These are phyloP conservation scores for Diplodus puntazzo DNA, from an alignment of 2,797 vertebrate species.

Conservation along the genomic window DNA sequence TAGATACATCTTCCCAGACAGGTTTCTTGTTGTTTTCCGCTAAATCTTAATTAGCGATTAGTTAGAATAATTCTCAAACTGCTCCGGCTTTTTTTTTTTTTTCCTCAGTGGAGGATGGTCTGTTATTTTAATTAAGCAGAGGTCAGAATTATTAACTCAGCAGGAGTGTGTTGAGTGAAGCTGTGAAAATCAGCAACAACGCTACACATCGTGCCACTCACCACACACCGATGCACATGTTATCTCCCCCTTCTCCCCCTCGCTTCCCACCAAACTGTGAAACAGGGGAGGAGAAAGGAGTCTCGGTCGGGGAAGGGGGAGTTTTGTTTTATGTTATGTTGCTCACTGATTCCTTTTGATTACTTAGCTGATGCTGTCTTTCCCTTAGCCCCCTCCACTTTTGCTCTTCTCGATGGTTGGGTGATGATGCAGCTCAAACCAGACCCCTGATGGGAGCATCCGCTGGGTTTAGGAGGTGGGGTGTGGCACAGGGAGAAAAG, in stretches of 20 bases:
- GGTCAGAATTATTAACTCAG: slow-evolving; percentile 88
- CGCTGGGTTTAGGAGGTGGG: slow-evolving; percentile 29
- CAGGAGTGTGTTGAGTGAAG: slow-evolving; percentile 80
- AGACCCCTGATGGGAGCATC: slow-evolving; percentile 55
- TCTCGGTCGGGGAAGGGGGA: slow-evolving; percentile 20
- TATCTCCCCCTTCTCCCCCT: slow-evolving; percentile 7
- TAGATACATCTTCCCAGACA: slow-evolving; percentile 72
- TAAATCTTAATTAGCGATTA: slow-evolving; percentile 86
- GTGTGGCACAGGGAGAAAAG: slow-evolving; percentile 39
- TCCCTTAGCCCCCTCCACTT: not conserved
- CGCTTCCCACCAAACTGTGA: slow-evolving; percentile 39
- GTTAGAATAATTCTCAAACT: slow-evolving; percentile 85
- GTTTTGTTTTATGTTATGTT: slow-evolving; percentile 57
- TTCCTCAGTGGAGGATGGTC: slow-evolving; percentile 79
- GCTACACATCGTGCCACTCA: slow-evolving; percentile 61
- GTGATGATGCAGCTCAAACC: slow-evolving; percentile 53
- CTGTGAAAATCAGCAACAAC: slow-evolving; percentile 74
- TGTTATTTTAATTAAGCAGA: slow-evolving; percentile 89
- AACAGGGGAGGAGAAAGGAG: slow-evolving; percentile 31
- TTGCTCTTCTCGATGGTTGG: slow-evolving; percentile 26
- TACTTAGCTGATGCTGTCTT: slow-evolving; percentile 50
- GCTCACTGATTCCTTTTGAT: slow-evolving; percentile 67
- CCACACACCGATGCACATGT: slow-evolving; percentile 56
- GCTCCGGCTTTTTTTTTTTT: slow-evolving; percentile 56
- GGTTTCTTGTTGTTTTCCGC: slow-evolving; percentile 81